These are phyloP conservation scores for Platysteira castanea DNA, from an alignment of 2,113 vertebrate species.

Conservation along the genomic window DNA sequence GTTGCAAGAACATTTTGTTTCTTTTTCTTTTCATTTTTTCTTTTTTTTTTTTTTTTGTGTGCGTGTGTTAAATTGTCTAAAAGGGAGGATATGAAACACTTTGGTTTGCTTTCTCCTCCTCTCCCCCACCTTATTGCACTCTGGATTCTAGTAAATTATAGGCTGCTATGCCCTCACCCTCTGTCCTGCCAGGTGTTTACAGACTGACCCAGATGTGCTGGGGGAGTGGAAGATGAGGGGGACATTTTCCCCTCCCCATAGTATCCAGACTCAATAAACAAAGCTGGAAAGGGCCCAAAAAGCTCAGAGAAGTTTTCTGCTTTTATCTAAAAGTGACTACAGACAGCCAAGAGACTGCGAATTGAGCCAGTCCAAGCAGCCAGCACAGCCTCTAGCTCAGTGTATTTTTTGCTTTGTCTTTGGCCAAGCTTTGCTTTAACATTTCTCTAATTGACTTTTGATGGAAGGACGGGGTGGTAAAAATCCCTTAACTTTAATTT, in stretches of 20 bases:
- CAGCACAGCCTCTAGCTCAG: slow-evolving; percentile 36
- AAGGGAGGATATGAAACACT: slow-evolving; percentile 67
- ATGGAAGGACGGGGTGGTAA: slow-evolving; percentile 83
- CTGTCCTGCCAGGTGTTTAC: slow-evolving; percentile 53
- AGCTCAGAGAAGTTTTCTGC: slow-evolving; percentile 26
- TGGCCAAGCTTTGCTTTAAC: slow-evolving; percentile 60
- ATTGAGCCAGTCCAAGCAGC: slow-evolving; percentile 15
- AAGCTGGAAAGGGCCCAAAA: slow-evolving; percentile 45
- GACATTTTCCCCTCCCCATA: slow-evolving; percentile 60
- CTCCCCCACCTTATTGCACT: slow-evolving; percentile 65
- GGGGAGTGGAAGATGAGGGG: slow-evolving; percentile 46
- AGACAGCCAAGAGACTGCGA: neutral
- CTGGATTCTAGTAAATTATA: slow-evolving; percentile 46
- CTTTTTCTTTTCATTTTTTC: neutral
- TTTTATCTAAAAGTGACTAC: slow-evolving; percentile 43
- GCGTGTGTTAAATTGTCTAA: slow-evolving; percentile 49
- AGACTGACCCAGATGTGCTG: slow-evolving; percentile 47
- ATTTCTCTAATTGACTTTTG: slow-evolving; percentile 67
- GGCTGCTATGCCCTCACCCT: slow-evolving; percentile 45
- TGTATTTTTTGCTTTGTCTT: slow-evolving; percentile 54
- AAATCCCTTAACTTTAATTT: slow-evolving; percentile 84
- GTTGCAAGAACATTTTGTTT: slow-evolving; percentile 59
- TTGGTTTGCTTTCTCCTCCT: slow-evolving; percentile 57
- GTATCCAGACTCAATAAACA: slow-evolving; percentile 64
- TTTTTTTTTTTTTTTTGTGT: neutral